Percentiles rank a stretch among this genome's conserved stretches.
Evolutionary conservation across 2,888 invertebrate species (phyloP).

Genomic region (Plebejus argus): DNA sequence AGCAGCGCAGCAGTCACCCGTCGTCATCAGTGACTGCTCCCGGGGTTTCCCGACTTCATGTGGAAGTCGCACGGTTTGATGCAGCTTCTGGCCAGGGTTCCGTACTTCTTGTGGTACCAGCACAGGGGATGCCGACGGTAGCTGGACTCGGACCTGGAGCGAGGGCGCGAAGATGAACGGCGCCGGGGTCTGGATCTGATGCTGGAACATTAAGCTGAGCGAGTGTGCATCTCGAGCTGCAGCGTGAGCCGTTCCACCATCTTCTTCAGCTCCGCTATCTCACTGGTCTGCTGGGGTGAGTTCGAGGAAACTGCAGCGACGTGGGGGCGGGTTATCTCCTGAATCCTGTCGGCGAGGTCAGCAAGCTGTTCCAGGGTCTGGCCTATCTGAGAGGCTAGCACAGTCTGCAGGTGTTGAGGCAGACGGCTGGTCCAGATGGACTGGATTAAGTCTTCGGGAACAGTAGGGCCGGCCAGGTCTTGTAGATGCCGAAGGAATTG

Average conservation of each 20-base stretch:
- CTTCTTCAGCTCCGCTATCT: too few species aligned
- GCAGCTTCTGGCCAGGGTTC: constrained; percentile 37
- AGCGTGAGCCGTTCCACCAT: too few species aligned
- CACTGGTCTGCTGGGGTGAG: background rate
- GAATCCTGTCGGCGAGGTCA: background rate
- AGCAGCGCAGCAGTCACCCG: constrained; percentile 38
- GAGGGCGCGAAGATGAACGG: background rate
- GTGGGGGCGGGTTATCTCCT: background rate
- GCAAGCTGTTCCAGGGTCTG: constrained; percentile 1
- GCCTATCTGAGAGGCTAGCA: constrained; percentile 37
- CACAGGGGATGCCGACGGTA: constrained; percentile 38
- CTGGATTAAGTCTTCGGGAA: constrained; percentile 38
- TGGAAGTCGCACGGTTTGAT: constrained; percentile 27
- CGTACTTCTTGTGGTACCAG: constrained; percentile 42
- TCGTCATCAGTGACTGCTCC: constrained; percentile 47
- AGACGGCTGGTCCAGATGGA: constrained; percentile 38
- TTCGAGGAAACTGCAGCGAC: background rate
- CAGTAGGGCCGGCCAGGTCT: constrained; percentile 35
- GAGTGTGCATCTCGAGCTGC: too few species aligned
- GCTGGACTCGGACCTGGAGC: constrained; percentile 33
- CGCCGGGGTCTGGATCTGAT: background rate
- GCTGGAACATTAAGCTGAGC: background rate
- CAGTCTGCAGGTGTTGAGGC: constrained; percentile 34
- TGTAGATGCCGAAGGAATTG: constrained; percentile 39
- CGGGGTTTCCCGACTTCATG: constrained; percentile 28